A percentile compares a stretch with the other conserved stretches of the same genome.
phyloP scores from a whole-genome alignment of 2,113 vertebrate species.

The Amphiprion ocellaris region DNA sequence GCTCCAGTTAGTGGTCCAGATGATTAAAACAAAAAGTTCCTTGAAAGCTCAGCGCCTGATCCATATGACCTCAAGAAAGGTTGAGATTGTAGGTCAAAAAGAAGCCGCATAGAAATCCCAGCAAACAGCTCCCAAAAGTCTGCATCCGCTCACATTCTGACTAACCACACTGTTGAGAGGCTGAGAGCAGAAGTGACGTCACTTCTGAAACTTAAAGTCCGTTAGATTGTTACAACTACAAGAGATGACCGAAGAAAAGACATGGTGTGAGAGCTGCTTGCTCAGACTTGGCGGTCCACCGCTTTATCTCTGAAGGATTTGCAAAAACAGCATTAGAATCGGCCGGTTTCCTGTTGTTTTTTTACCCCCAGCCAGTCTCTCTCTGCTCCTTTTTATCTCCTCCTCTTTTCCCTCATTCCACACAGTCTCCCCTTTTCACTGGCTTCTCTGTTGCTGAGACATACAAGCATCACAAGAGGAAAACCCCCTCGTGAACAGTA shows the following conservation, averaged over 20 bases:
- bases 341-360: constrained; percentile 80
- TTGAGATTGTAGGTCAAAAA: constrained; percentile 51
- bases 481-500: constrained; percentile 26
- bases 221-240: constrained; percentile 40
- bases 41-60: constrained; percentile 64
- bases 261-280: not conserved
- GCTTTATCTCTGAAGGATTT: constrained; percentile 70
- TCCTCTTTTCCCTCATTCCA: constrained; percentile 82
- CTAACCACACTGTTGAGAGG: constrained; percentile 64
- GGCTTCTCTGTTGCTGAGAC: constrained; percentile 58
- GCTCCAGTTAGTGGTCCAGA: constrained; percentile 79
- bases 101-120: constrained; percentile 63
- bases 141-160: constrained; percentile 84
- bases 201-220: constrained; percentile 62
- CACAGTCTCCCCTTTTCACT: constrained; percentile 72
- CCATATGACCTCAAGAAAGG: constrained; percentile 65
- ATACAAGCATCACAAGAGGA: constrained; percentile 35
- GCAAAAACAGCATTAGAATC: constrained; percentile 76
- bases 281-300: constrained; percentile 47
- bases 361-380: constrained; percentile 67
- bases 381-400: constrained; percentile 74
- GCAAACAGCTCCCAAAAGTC: constrained; percentile 72
- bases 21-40: constrained; percentile 68
- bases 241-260: constrained; percentile 36
- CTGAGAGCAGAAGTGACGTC: constrained; percentile 82